Evolutionary conservation across 2,113 vertebrate genomes (phyloP).

Genomic region (Nothocercus nigrocapillus): DNA sequence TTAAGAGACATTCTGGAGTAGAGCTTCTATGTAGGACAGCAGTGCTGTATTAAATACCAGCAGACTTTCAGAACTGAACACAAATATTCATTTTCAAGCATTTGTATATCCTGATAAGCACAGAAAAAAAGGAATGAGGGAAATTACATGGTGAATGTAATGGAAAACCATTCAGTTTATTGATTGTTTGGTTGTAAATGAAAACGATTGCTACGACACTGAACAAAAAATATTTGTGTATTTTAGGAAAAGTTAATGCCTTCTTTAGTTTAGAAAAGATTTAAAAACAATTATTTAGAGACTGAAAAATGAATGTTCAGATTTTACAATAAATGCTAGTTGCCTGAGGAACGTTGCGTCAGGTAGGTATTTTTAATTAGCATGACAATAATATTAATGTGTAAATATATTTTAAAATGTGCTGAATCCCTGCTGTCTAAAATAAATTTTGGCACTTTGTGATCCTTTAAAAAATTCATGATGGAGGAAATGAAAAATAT

Average conservation of each 20-base stretch:
- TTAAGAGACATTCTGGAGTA: not conserved
- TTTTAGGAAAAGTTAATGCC: not conserved
- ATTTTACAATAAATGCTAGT: not conserved
- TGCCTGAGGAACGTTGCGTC: not conserved
- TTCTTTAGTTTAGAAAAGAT: not conserved
- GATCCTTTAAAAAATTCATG: not conserved
- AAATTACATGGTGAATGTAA: not conserved
- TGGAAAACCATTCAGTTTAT: not conserved
- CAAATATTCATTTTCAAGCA: not conserved
- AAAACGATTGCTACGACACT: not conserved
- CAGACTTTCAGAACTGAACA: not conserved
- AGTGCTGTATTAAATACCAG: not conserved
- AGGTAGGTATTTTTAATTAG: not conserved
- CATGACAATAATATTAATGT: not conserved
- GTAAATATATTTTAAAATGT: not conserved
- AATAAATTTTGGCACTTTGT: not conserved
- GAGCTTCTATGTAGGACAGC: not conserved
- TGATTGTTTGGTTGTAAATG: not conserved
- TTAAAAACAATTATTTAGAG: not conserved
- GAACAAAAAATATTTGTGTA: not conserved
- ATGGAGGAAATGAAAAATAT: not conserved
- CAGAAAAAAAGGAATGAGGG: not conserved
- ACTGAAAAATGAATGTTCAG: not conserved
- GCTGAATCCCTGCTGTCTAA: not conserved
- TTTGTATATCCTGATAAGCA: not conserved